phyloP scores from a whole-genome alignment of 1,140 invertebrate species.

The Nomia melanderi region DNA sequence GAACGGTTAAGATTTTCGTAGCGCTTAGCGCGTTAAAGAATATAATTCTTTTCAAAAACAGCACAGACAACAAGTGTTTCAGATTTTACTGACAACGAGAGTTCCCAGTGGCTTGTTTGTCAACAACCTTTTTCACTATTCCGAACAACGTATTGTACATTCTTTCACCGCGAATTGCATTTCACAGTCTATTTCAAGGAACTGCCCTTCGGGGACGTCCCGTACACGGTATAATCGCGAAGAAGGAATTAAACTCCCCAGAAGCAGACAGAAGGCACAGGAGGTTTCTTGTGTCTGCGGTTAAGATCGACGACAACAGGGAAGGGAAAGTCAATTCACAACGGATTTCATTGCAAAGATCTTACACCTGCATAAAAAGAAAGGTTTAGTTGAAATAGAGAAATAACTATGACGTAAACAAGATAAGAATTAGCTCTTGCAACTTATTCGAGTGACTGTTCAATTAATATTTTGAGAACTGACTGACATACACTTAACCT shows the following conservation, averaged over 20 bases:
- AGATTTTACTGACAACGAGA: no score
- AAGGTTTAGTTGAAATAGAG: not conserved
- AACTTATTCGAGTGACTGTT: no score
- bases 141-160: not conserved
- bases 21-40: no score
- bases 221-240: slow-evolving; percentile 1
- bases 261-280: not conserved
- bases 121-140: no score
- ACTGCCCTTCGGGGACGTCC: not conserved
- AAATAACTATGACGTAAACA: not conserved
- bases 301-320: slow-evolving; percentile 24
- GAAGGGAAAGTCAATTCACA: slow-evolving; percentile 12
- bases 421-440: no score
- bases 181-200: not conserved
- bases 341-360: not conserved
- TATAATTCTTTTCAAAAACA: no score
- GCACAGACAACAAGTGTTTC: no score
- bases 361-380: slow-evolving; percentile 1
- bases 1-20: no score
- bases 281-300: not conserved
- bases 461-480: no score
- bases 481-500: no score
- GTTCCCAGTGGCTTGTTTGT: no score
- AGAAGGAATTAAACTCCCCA: not conserved
- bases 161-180: not conserved